Conservation (phyloP, 2,888 invertebrate species). For the Acleris literana region DNA sequence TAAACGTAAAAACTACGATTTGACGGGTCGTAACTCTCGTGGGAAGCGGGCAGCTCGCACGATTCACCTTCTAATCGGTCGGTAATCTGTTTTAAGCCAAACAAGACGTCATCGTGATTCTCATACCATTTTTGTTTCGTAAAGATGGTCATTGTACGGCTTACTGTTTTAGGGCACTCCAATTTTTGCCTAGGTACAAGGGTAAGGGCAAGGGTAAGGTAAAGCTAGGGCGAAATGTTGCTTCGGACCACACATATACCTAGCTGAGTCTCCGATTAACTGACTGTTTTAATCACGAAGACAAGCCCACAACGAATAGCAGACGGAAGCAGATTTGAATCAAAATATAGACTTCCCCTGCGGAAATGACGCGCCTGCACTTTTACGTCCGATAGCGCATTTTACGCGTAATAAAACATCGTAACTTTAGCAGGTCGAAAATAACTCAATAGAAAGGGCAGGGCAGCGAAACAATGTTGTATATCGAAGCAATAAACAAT, state of each 20-base stretch:
- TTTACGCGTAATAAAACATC: conserved; percentile 43
- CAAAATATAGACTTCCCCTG: conserved; percentile 75
- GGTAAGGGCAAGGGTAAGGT: too few species aligned
- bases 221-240: too few species aligned
- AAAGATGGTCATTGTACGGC: neutral
- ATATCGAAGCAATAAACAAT: too few species aligned
- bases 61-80: conserved; percentile 48
- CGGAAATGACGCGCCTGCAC: conserved; percentile 66
- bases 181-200: neutral
- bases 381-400: conserved; percentile 38
- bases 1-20: conserved; percentile 70
- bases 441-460: neutral
- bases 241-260: too few species aligned
- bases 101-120: conserved; percentile 21
- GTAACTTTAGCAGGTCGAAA: neutral
- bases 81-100: conserved; percentile 29
- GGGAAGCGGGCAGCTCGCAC: conserved; percentile 65
- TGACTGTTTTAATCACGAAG: conserved; percentile 1
- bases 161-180: neutral
- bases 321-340: conserved; percentile 76
- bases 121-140: neutral
- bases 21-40: conserved; percentile 69
- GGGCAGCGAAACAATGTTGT: too few species aligned
- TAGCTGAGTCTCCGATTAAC: conserved; percentile 1
- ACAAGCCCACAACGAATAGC: conserved; percentile 30